These are phyloP conservation scores for Thecophora atra DNA, from an alignment of 2,888 invertebrate genomes.

Conservation along the genomic window DNA sequence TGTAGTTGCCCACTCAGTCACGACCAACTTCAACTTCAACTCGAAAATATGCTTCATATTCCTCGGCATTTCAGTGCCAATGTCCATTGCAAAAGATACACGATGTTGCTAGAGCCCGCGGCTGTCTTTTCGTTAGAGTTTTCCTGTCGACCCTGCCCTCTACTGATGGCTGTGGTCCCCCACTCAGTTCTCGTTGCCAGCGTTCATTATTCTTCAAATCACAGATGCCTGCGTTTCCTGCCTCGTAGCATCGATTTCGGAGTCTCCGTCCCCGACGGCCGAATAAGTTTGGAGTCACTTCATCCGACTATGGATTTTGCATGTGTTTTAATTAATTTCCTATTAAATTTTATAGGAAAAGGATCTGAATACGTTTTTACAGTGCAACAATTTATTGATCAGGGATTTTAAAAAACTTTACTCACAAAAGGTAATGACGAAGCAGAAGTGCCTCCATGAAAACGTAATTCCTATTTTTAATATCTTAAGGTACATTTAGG, in stretches of 20 bases:
- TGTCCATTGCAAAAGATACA: constrained; percentile 20
- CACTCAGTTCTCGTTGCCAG: neutral
- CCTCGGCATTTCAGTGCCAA: constrained; percentile 1
- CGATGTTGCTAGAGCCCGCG: constrained; percentile 16
- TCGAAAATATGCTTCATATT: neutral
- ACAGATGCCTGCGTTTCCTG: neutral
- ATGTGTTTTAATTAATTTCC: constrained; percentile 46
- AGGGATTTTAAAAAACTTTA: too few relatives aligned
- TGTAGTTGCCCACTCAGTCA: neutral
- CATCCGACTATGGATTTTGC: constrained; percentile 29
- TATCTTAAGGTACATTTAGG: too few relatives aligned
- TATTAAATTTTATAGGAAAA: too few relatives aligned
- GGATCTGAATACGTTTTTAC: too few relatives aligned
- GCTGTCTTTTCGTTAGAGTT: constrained; percentile 24
- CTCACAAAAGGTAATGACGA: too few relatives aligned
- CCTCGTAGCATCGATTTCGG: too few relatives aligned
- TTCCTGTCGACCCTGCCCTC: neutral
- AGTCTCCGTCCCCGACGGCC: too few relatives aligned
- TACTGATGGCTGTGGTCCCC: neutral
- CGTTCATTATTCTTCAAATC: neutral
- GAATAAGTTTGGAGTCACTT: neutral
- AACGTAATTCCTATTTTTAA: too few relatives aligned
- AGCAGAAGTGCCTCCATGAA: too few relatives aligned
- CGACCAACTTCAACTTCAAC: neutral
- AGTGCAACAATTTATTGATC: too few relatives aligned